Conservation (phyloP, 2,888 invertebrate species). For the Odontocolon sp. region DNA sequence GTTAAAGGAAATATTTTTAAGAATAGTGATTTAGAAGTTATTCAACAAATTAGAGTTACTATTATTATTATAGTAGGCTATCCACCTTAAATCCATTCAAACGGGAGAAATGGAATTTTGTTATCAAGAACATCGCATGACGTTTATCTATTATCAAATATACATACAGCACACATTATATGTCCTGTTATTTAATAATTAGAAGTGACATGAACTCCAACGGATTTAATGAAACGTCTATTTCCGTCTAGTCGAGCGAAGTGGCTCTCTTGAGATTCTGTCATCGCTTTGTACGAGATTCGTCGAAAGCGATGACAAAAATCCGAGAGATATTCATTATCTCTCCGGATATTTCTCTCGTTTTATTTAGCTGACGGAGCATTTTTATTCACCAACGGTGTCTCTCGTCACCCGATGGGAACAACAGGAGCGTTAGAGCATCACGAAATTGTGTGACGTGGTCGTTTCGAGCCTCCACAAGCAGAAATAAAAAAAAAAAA, state of each 20-base stretch:
- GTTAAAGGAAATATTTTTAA: too few species aligned
- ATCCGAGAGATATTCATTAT: neutral
- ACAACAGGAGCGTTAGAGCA: neutral
- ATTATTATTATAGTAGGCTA: too few species aligned
- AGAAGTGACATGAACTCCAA: too few species aligned
- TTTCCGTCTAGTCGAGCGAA: neutral
- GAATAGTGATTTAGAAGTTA: too few species aligned
- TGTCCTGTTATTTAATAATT: too few species aligned
- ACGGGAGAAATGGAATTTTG: too few species aligned
- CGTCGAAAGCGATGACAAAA: neutral
- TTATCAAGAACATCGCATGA: too few species aligned
- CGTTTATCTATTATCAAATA: too few species aligned
- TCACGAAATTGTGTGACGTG: slow-evolving; percentile 11
- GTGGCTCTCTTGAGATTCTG: neutral
- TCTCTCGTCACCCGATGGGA: neutral
- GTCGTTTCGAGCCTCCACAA: neutral
- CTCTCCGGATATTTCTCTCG: neutral
- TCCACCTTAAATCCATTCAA: too few species aligned
- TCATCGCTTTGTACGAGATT: neutral
- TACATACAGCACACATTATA: too few species aligned
- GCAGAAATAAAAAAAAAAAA: slow-evolving; percentile 18
- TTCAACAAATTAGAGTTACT: too few species aligned
- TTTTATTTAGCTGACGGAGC: neutral
- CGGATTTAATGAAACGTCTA: neutral
- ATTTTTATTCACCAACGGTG: neutral